These are phyloP conservation scores for Lagopus muta DNA, from an alignment of 2,113 vertebrate species.

Conservation along the genomic window DNA sequence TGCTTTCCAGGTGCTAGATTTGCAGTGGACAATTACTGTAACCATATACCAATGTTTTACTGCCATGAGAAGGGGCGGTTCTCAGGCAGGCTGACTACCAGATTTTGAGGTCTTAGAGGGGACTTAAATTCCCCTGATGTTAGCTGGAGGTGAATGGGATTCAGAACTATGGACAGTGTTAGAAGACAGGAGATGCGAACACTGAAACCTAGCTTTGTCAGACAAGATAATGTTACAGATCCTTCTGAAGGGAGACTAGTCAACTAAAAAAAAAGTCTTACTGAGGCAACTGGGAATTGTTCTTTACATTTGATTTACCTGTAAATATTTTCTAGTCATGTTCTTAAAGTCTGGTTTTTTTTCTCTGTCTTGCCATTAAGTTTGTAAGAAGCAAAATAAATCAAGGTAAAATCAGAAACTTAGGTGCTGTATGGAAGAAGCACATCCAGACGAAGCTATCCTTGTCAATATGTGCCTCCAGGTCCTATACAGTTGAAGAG, in stretches of 20 bases:
- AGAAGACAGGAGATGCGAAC: not conserved
- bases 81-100: not conserved
- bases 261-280: not conserved
- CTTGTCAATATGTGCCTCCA: constrained; percentile 13
- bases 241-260: not conserved
- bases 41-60: not conserved
- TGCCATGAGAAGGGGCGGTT: not conserved
- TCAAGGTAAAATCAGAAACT: not conserved
- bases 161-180: not conserved
- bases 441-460: not conserved
- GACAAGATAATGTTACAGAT: not conserved
- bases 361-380: not conserved
- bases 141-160: not conserved
- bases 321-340: not conserved
- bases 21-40: not conserved
- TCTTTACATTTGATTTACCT: not conserved
- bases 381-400: not conserved
- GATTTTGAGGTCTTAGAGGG: not conserved
- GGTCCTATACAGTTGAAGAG: not conserved
- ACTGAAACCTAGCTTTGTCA: not conserved
- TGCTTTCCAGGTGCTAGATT: not conserved
- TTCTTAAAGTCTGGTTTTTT: not conserved
- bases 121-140: not conserved
- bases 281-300: not conserved
- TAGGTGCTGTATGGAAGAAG: not conserved